Evolutionary conservation across 2,888 invertebrate genomes (phyloP).

Genomic region (Rutpela maculata): DNA sequence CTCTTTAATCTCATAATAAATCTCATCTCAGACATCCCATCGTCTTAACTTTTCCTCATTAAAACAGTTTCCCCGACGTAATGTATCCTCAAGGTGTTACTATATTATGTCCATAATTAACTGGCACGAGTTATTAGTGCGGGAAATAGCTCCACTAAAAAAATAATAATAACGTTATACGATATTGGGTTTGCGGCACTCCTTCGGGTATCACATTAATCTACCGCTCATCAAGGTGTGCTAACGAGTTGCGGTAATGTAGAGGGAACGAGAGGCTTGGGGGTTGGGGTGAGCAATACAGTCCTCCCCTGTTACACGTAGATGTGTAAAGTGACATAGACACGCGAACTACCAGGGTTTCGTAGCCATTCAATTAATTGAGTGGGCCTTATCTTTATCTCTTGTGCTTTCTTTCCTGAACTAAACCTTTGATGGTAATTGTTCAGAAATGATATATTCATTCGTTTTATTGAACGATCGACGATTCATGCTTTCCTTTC

Average conservation of each 20-base stretch:
- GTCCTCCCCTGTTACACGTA: constrained; percentile 23
- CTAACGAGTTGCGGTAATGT: constrained; percentile 38
- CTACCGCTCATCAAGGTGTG: constrained; percentile 41
- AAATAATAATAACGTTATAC: constrained; percentile 38
- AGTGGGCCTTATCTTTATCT: constrained; percentile 25
- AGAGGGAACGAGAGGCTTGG: background rate
- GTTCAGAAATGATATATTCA: background rate
- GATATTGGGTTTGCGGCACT: constrained; percentile 39
- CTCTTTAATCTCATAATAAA: constrained; percentile 35
- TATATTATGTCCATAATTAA: constrained; percentile 30
- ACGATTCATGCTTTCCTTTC: background rate
- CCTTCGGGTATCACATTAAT: constrained; percentile 39
- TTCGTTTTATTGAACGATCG: background rate
- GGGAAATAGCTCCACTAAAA: constrained; percentile 26
- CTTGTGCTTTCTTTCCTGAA: background rate
- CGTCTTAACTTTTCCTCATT: constrained; percentile 37
- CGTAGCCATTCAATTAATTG: constrained; percentile 31
- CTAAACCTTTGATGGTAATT: background rate
- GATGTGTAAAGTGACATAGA: constrained; percentile 34
- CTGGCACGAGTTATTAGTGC: constrained; percentile 29
- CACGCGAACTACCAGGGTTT: constrained; percentile 25
- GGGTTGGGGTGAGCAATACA: constrained; percentile 34
- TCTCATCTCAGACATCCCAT: constrained; percentile 19
- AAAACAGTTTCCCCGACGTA: constrained; percentile 24
- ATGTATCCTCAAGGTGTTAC: constrained; percentile 37